Base-by-base conservation (phyloP, 2,113 vertebrate species). In the Desmodus rotundus region DNA sequence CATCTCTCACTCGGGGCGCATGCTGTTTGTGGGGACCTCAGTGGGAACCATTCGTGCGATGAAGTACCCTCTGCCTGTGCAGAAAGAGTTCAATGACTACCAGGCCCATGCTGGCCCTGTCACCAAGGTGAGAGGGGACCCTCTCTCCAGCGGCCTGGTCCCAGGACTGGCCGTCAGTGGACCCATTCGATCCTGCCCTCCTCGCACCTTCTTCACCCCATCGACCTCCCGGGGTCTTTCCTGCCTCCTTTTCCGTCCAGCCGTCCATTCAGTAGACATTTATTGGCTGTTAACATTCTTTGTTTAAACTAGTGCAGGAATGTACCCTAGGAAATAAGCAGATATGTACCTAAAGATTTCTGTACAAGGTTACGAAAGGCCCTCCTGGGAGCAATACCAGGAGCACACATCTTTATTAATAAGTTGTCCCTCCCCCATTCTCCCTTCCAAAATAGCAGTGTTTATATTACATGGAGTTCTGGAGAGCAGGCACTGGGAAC, bases 11-110 rank as follows among this genome's bases (percentile, higher is more conserved):
- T 99, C 99, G 0, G 99, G 99, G 0, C 98, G 98, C 76, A 98
- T 99, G 65, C 73, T 99, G 68, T 99, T 99, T 97, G 98, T 99
- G 31, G 99, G 99, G n/a, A 99, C 99, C 0, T 98, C 99, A 0
- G 85, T 96, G 78, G 99, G 99, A 26, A 99, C 99, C 17, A 96
- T 99, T 76, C 98, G 99, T 94, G 97, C 98, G 9, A 98, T 99
- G 98, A 99, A 99, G 95, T 99, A 99, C 97, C 99, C 99, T 0
- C 96, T 99, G 89, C 98, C 99, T 83, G 28, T 97, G 76, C 98
- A 98, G 36, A 99, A 97, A 89, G 99, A 99, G 77, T 99, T 99
- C 98, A 98, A 98, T 0, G 98, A 99, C 89, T 99, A 99, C 97
- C 99, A 99, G 97, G 99, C 98, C 74, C 99, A 99, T 78, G 98